phyloP scores from a whole-genome alignment of 2,888 invertebrate genomes.

The Adelognathus sp. region DNA sequence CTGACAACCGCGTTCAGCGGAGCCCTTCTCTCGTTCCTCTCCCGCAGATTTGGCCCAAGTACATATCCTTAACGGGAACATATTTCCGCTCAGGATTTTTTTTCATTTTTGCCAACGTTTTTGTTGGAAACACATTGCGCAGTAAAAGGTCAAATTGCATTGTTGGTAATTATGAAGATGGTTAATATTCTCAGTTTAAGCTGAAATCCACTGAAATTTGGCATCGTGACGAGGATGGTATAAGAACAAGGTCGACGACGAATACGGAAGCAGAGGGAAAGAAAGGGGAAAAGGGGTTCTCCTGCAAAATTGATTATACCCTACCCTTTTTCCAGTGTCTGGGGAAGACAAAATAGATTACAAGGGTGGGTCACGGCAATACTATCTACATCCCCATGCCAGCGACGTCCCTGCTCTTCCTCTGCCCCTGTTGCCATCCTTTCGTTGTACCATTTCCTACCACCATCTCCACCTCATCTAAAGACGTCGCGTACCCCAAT shows the following conservation, averaged over 20 bases:
- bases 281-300: slow-evolving; percentile 36
- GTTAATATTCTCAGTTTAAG: slow-evolving; percentile 22
- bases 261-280: slow-evolving; percentile 40
- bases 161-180: slow-evolving; percentile 9
- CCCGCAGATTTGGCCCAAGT: too few relatives aligned
- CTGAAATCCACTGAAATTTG: slow-evolving; percentile 33
- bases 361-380: slow-evolving; percentile 55
- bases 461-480: slow-evolving; percentile 48
- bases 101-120: neutral
- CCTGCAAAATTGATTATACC: slow-evolving; percentile 53
- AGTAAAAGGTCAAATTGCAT: neutral
- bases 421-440: slow-evolving; percentile 15
- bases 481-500: slow-evolving; percentile 30
- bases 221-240: slow-evolving; percentile 39
- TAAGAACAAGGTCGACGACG: slow-evolving; percentile 25
- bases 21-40: too few relatives aligned
- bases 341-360: slow-evolving; percentile 76
- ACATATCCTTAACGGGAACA: too few relatives aligned
- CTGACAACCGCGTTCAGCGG: too few relatives aligned
- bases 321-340: slow-evolving; percentile 60
- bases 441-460: slow-evolving; percentile 49
- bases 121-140: neutral
- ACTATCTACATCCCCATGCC: slow-evolving; percentile 57
- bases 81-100: too few relatives aligned
- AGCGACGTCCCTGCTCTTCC: slow-evolving; percentile 38